Evolutionary conservation across 2,797 vertebrate genomes (phyloP).

Genomic region (Microchirus variegatus): DNA sequence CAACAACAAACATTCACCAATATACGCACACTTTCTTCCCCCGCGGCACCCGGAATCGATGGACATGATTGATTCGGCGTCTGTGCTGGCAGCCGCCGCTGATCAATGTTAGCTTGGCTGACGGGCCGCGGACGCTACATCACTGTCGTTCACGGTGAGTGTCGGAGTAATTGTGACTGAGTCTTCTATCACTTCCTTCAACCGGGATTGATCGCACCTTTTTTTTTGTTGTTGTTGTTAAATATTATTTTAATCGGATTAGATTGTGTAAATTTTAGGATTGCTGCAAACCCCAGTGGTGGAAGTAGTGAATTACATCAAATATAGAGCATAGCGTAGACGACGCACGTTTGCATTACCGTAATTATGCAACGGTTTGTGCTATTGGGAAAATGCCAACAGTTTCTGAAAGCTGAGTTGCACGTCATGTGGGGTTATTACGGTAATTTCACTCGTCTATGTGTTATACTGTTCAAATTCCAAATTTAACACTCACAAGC

Average conservation of each 20-base stretch:
- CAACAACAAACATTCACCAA: conserved; percentile 39
- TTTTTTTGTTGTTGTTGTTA: conserved; percentile 24
- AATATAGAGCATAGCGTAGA: too few relatives aligned
- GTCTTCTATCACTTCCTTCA: conserved; percentile 41
- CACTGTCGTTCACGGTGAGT: conserved; percentile 57
- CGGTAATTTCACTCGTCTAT: too few relatives aligned
- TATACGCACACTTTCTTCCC: conserved; percentile 31
- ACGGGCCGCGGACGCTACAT: conserved; percentile 60
- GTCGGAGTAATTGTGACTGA: conserved; percentile 44
- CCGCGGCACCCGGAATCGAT: conserved; percentile 67
- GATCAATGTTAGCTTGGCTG: conserved; percentile 75
- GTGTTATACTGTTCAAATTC: too few relatives aligned
- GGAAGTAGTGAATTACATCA: too few relatives aligned
- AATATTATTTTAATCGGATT: conserved; percentile 20
- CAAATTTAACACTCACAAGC: too few relatives aligned
- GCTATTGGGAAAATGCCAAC: too few relatives aligned
- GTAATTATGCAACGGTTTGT: too few relatives aligned
- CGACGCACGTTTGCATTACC: too few relatives aligned
- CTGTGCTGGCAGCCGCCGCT: conserved; percentile 62
- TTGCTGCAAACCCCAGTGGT: too few relatives aligned
- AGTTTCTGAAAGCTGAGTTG: too few relatives aligned
- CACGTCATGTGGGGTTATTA: too few relatives aligned
- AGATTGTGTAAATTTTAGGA: too few relatives aligned
- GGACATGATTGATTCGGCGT: conserved; percentile 69
- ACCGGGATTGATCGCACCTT: conserved; percentile 32